Conservation (phyloP, 2,797 vertebrate species). For the Chrosomus eos region DNA sequence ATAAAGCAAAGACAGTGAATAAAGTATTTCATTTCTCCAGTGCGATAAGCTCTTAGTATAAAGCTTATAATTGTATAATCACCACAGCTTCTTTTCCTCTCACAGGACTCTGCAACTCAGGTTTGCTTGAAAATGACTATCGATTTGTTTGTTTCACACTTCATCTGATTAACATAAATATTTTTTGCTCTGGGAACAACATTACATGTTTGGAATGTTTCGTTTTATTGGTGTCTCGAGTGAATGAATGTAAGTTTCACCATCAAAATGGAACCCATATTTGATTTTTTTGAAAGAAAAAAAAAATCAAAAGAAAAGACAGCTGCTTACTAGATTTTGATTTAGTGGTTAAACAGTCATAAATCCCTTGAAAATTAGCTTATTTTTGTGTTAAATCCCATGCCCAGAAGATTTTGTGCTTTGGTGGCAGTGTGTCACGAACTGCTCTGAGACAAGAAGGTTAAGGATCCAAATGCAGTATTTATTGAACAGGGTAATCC, state of each 20-base stretch:
- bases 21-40: conserved; percentile 53
- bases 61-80: conserved; percentile 65
- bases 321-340: conserved; percentile 3
- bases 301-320: not conserved
- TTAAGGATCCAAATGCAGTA: too few relatives aligned
- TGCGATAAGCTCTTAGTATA: conserved; percentile 48
- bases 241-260: conserved; percentile 45
- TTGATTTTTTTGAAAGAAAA: not conserved
- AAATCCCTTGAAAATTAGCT: not conserved
- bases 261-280: conserved; percentile 56
- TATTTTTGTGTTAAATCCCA: conserved; percentile 27
- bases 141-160: conserved; percentile 69
- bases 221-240: conserved; percentile 23
- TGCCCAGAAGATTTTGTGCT: conserved; percentile 22
- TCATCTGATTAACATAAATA: conserved; percentile 62
- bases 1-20: conserved; percentile 59
- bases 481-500: too few relatives aligned
- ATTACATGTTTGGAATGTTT: conserved; percentile 58
- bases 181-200: conserved; percentile 54
- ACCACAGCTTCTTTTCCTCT: conserved; percentile 53
- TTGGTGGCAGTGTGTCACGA: not conserved
- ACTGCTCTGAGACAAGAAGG: too few relatives aligned
- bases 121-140: conserved; percentile 74
- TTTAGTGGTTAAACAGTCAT: conserved; percentile 30
- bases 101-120: conserved; percentile 57